Evolutionary conservation across 2,888 invertebrate species (phyloP), one percentile per base, ranked within the genome.

Genomic region (Escarpia spicata): DNA sequence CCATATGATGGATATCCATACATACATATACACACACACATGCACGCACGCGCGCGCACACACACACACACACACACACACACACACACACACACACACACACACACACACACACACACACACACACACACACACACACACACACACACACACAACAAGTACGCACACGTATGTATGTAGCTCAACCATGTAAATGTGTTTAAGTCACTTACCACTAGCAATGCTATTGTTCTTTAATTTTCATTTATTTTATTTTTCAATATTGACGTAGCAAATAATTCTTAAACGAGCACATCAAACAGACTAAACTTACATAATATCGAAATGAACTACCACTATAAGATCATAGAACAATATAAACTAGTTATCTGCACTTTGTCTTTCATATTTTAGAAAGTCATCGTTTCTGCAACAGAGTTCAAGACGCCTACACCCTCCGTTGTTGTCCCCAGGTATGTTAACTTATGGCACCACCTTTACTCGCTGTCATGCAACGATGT

Each of bases 371-470:
- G 19, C 19, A 0, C 60, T 60, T 19, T 60, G 19, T 60, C 26
- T 6, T 26, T 52, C 19, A 26, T 12, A 19, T 45, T 92, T 91
- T 95, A 97, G 97, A 97, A 95, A 97, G 97, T 93, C 97, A 98
- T 95, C 96, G 97, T 91, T 97, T 97, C 95, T 97, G 97, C 95
- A 97, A 97, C 95, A 96, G 97, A 92, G 97, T 98, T 2, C 97
- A 98, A 95, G 98, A 98, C 95, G 97, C 97, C 0, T 98, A 98
- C 96, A 97, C 97, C 0, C 95, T 98, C 8, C 96, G 97, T 52
- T 98, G 97, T 95, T 97, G 97, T 94, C 98, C 98, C 2, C 97
- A 97, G 96, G 96, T 95, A 93, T 60, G 91, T 45, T 26, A 75
- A 19, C 75, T 12, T 9, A 75, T 26, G 26, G 15, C 75, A 2